phyloP scores from a whole-genome alignment of 2,797 vertebrate species.

The Siniperca scherzeri region DNA sequence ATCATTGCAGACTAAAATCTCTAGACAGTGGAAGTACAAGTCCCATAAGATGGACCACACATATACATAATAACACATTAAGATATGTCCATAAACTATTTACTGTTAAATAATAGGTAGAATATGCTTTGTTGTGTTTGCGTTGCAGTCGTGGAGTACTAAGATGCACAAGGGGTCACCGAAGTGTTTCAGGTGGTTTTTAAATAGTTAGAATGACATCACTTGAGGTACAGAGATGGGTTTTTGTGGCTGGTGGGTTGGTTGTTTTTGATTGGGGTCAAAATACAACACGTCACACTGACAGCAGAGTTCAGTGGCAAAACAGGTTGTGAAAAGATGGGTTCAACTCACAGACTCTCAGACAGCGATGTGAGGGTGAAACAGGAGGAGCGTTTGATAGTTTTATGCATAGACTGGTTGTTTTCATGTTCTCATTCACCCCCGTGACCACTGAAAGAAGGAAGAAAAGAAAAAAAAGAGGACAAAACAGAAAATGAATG shows the following conservation, averaged over 20 bases:
- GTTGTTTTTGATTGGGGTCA: slow-evolving; percentile 26
- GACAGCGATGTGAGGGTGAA: slow-evolving; percentile 43
- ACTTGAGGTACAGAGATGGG: slow-evolving; percentile 34
- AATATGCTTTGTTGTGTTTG: slow-evolving; percentile 56
- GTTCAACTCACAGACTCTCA: slow-evolving; percentile 45
- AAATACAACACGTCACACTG: slow-evolving; percentile 70
- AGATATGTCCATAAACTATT: slow-evolving; percentile 80
- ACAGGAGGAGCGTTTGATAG: slow-evolving; percentile 53
- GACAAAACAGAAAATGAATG: slow-evolving; percentile 43
- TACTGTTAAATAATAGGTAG: slow-evolving; percentile 72
- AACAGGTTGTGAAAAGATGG: slow-evolving; percentile 17
- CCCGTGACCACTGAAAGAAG: slow-evolving; percentile 79
- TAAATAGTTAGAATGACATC: slow-evolving; percentile 40
- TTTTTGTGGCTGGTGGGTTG: slow-evolving; percentile 34
- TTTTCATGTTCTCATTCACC: slow-evolving; percentile 76
- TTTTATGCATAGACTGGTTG: slow-evolving; percentile 78
- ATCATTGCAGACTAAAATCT: slow-evolving; percentile 76
- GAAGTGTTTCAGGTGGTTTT: slow-evolving; percentile 15
- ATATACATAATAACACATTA: slow-evolving; percentile 77
- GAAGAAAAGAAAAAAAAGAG: slow-evolving; percentile 39
- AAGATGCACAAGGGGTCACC: slow-evolving; percentile 57
- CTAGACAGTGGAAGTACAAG: slow-evolving; percentile 81
- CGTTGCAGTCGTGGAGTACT: slow-evolving; percentile 52
- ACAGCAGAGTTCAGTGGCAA: slow-evolving; percentile 45
- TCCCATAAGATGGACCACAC: slow-evolving; percentile 82